Conservation (phyloP, 2,888 invertebrate genomes). For the Eupithecia vulgata region DNA sequence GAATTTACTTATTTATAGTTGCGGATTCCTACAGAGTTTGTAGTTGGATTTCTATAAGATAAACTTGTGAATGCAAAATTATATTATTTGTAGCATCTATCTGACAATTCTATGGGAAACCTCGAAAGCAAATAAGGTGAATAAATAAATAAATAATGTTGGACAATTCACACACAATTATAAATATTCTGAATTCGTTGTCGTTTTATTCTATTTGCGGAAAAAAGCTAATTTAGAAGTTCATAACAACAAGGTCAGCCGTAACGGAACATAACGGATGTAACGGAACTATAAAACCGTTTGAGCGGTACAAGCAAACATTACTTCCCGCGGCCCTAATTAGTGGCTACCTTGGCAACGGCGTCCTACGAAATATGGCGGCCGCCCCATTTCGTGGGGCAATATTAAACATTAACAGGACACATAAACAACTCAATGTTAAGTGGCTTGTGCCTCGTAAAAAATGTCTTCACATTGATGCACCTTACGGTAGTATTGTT, state of each 20-base stretch:
- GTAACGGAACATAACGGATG: neutral
- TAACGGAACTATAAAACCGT: conserved; percentile 35
- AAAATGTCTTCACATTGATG: conserved; percentile 46
- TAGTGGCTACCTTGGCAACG: conserved; percentile 44
- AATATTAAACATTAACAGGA: conserved; percentile 48
- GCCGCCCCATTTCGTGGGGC: conserved; percentile 42
- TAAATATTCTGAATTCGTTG: neutral
- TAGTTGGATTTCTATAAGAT: neutral
- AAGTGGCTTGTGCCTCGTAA: conserved; percentile 46
- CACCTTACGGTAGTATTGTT: conserved; percentile 37
- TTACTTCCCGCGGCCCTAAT: conserved; percentile 43
- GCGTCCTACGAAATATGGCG: conserved; percentile 43
- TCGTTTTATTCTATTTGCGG: neutral
- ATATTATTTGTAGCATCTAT: neutral
- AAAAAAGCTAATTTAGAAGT: conserved; percentile 5
- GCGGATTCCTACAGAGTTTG: neutral
- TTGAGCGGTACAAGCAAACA: conserved; percentile 39
- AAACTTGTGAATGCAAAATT: neutral
- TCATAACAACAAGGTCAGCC: conserved; percentile 10
- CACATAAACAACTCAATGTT: conserved; percentile 48
- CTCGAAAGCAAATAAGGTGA: too few relatives aligned
- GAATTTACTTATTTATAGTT: neutral
- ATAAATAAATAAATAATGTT: too few relatives aligned
- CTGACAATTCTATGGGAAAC: too few relatives aligned
- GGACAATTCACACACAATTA: too few relatives aligned